These are phyloP conservation scores for Drosophila cardini DNA, from an alignment of 1,140 invertebrate species.

Conservation along the genomic window DNA sequence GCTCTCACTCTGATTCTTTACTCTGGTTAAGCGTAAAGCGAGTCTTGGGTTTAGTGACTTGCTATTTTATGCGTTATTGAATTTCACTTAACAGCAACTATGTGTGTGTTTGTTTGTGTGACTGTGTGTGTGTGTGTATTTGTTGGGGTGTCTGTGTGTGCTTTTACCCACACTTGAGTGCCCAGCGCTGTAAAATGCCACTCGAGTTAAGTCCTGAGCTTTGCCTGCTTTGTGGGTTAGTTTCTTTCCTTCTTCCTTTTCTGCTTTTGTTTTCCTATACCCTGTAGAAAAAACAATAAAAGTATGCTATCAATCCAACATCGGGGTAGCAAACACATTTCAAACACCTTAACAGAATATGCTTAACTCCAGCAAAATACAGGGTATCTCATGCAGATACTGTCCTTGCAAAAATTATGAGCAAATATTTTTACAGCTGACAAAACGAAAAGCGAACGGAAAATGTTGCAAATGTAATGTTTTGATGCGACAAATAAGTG, in stretches of 20 bases:
- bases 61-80: constrained; percentile 81
- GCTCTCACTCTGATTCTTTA: not conserved
- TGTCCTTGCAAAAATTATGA: constrained; percentile 26
- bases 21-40: constrained; percentile 14
- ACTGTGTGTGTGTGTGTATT: constrained; percentile 23
- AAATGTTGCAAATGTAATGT: constrained; percentile 12
- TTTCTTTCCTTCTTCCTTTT: constrained; percentile 10
- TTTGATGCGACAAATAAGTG: constrained; percentile 8
- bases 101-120: constrained; percentile 9
- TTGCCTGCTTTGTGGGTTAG: constrained; percentile 32
- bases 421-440: constrained; percentile 39
- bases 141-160: constrained; percentile 20
- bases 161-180: constrained; percentile 36
- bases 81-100: constrained; percentile 77
- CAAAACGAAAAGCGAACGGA: constrained; percentile 8
- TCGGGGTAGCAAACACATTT: not conserved
- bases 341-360: not conserved
- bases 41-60: constrained; percentile 50
- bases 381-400: constrained; percentile 15
- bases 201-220: constrained; percentile 47
- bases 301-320: not conserved
- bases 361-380: not conserved
- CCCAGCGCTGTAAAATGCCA: constrained; percentile 49
- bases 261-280: constrained; percentile 5
- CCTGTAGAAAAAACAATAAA: constrained; percentile 1